Evolutionary conservation across 2,888 invertebrate genomes (phyloP).

Genomic region (Pyrrhia umbra): DNA sequence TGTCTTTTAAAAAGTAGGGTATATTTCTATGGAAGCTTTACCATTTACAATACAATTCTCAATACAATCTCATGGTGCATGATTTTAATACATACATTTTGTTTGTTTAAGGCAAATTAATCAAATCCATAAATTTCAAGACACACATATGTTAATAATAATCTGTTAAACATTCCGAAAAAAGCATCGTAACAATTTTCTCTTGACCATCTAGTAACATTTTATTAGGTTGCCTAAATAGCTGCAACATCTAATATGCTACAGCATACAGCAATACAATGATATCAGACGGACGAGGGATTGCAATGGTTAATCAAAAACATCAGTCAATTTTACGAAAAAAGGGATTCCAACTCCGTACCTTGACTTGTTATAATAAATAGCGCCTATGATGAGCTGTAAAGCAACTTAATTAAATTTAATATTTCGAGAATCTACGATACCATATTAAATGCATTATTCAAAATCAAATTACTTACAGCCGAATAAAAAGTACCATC

Average conservation of each 20-base stretch:
- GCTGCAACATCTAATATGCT: neutral
- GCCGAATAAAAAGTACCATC: neutral
- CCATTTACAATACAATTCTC: neutral
- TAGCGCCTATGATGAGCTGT: neutral
- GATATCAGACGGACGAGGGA: neutral
- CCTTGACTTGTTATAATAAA: neutral
- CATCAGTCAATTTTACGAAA: neutral
- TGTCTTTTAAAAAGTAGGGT: conserved; percentile 18
- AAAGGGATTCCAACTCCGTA: neutral
- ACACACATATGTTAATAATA: neutral
- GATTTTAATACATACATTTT: conserved; percentile 3
- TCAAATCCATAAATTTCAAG: conserved; percentile 4
- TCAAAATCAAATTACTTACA: conserved; percentile 13
- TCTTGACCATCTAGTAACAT: neutral
- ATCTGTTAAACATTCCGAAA: conserved; percentile 31
- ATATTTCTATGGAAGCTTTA: neutral
- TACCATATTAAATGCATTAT: conserved; percentile 39
- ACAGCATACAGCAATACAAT: neutral
- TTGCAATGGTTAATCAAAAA: neutral
- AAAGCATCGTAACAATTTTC: neutral
- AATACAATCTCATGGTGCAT: neutral
- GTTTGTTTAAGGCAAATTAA: neutral
- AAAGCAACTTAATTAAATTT: conserved; percentile 8
- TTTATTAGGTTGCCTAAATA: neutral
- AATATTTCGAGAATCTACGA: conserved; percentile 13